Evolutionary conservation across 2,113 vertebrate species (phyloP), one percentile per base, ranked within the genome.

Genomic region (Gopherus flavomarginatus): DNA sequence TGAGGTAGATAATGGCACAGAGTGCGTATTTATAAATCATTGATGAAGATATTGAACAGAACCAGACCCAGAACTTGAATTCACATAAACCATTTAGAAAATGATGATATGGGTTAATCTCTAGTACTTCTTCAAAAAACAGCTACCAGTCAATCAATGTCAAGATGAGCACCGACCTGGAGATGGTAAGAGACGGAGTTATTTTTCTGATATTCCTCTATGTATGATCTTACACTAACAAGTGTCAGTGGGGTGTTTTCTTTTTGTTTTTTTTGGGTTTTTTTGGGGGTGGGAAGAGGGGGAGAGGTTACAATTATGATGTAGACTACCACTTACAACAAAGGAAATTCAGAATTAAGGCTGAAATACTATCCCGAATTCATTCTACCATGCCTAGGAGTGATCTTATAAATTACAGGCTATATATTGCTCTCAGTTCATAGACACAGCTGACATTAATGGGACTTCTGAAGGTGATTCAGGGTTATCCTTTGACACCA

Each of bases 351-450:
- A 77, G 10, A 77, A 44, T 44, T 26, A 77, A 77, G 24, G 42
- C 14, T 44, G 24, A 44, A 42, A 42, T 22, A 44, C 38, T 44
- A 24, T 77, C 72, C 24, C 27, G 21, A 27, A 42, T 42, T 77
- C 24, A 44, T 77, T 77, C 38, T 24, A 77, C 38, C 5, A 27
- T 12, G 72, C 72, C 24, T 77, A 44, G n/a, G 38, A 75, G 35
- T 75, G 17, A 75, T 75, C 69, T 42, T 22, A 83, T 24, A 72
- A 83, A 35, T 75, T 78, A 81, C 3, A 11, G 42, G 83, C 88
- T 90, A 90, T 62, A 93, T 8, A 86, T 42, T 89, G 88, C 78
- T 65, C 91, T 11, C 6, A 81, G 85, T 89, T 94, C 62, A 91
- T 50, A 92, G 29, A 49, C 29, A 93, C 38, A 26, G 21, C 14